These are phyloP conservation scores for Larimichthys polyactis DNA, from an alignment of 2,113 vertebrate genomes.

Conservation along the genomic window DNA sequence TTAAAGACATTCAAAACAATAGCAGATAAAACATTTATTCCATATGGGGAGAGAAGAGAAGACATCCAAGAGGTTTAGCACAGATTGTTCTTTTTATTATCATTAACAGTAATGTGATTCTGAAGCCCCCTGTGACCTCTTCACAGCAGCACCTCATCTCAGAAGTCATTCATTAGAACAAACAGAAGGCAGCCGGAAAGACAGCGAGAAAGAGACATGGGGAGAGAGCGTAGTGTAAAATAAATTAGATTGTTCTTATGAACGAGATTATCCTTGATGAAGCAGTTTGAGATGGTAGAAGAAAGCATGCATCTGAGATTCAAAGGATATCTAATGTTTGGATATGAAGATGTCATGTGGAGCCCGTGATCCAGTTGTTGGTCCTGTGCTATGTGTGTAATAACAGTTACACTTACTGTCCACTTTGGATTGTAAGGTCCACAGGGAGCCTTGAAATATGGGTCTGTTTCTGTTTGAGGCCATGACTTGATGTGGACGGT, in stretches of 20 bases:
- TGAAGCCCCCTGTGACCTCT: conserved; percentile 80
- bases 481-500: conserved; percentile 44
- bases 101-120: conserved; percentile 85
- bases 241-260: conserved; percentile 77
- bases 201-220: conserved; percentile 58
- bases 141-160: conserved; percentile 83
- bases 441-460: conserved; percentile 41
- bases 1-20: conserved; percentile 58
- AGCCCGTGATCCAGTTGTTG: conserved; percentile 65
- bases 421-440: conserved; percentile 59
- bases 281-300: conserved; percentile 51
- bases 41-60: conserved; percentile 72
- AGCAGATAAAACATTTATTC: conserved; percentile 74
- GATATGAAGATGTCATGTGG: conserved; percentile 57
- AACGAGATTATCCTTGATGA: conserved; percentile 35
- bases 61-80: conserved; percentile 77
- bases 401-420: conserved; percentile 66
- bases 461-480: conserved; percentile 53
- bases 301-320: conserved; percentile 42
- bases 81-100: conserved; percentile 86
- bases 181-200: conserved; percentile 80
- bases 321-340: conserved; percentile 52
- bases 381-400: conserved; percentile 58
- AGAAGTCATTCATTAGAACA: conserved; percentile 84
- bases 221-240: conserved; percentile 65